phyloP scores from a whole-genome alignment of 2,888 invertebrate genomes.

The Scrobipalpa costella region DNA sequence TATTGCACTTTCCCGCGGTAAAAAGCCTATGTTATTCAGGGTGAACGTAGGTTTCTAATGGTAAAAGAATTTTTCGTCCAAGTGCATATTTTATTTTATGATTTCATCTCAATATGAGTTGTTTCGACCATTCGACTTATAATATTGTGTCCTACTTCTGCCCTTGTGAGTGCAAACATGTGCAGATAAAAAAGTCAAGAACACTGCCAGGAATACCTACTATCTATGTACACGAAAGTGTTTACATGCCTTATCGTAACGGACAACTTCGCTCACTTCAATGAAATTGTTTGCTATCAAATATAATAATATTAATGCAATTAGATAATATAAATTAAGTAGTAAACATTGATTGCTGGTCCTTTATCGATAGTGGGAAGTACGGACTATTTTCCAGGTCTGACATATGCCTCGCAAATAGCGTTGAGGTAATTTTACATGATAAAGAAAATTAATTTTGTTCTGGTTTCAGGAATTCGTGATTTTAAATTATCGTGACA shows the following conservation, averaged over 20 bases:
- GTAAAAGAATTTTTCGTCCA: no score
- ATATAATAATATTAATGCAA: background rate
- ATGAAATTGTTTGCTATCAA: background rate
- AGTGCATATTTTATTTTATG: no score
- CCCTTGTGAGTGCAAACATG: background rate
- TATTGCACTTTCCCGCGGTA: no score
- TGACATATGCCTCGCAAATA: background rate
- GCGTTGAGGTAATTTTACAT: no score
- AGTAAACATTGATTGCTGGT: background rate
- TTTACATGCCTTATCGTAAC: constrained; percentile 5
- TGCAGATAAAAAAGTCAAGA: constrained; percentile 9
- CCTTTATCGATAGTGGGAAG: background rate
- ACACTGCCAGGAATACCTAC: background rate
- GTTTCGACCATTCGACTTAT: background rate
- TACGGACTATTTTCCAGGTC: background rate
- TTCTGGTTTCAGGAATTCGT: no score
- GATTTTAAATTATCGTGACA: no score
- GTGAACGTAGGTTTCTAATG: no score
- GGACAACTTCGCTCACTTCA: background rate
- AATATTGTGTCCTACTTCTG: background rate
- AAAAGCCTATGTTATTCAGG: no score
- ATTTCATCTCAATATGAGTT: no score
- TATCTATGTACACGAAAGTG: background rate
- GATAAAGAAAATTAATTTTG: no score
- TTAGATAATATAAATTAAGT: constrained; percentile 3